Percentiles rank a stretch among this genome's conserved stretches.
These are phyloP conservation scores for Ploceus nigricollis DNA, from an alignment of 2,113 vertebrate species.

Conservation along the genomic window DNA sequence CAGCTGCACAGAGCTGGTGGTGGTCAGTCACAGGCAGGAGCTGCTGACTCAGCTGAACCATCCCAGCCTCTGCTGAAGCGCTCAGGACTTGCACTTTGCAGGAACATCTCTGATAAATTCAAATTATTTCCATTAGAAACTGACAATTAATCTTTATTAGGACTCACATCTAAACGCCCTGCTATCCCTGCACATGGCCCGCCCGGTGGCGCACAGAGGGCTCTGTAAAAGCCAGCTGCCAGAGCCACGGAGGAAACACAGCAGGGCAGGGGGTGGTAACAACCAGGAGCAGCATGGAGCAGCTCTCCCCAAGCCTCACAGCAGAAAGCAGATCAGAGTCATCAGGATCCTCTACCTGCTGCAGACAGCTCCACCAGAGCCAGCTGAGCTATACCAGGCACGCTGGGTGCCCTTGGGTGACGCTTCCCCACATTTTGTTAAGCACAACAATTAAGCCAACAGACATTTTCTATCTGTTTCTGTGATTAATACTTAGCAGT, in stretches of 20 bases:
- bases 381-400: not conserved
- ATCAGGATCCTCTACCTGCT: not conserved
- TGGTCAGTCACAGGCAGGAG: not conserved
- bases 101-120: not conserved
- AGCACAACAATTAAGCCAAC: not conserved
- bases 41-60: not conserved
- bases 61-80: not conserved
- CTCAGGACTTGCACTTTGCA: not conserved
- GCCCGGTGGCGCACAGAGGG: not conserved
- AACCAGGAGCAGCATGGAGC: fast-evolving
- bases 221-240: not conserved
- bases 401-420: not conserved
- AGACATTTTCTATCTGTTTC: not conserved
- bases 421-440: not conserved
- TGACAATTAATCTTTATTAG: slow-evolving; percentile 28
- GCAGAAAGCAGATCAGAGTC: not conserved
- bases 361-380: not conserved
- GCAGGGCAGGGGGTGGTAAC: not conserved
- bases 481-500: not conserved
- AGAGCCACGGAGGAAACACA: not conserved
- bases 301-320: fast-evolving
- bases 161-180: not conserved
- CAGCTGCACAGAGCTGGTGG: not conserved
- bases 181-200: not conserved
- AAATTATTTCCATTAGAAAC: slow-evolving; percentile 25